Conservation (phyloP, 2,888 invertebrate species). For the Callinectes sapidus region DNA sequence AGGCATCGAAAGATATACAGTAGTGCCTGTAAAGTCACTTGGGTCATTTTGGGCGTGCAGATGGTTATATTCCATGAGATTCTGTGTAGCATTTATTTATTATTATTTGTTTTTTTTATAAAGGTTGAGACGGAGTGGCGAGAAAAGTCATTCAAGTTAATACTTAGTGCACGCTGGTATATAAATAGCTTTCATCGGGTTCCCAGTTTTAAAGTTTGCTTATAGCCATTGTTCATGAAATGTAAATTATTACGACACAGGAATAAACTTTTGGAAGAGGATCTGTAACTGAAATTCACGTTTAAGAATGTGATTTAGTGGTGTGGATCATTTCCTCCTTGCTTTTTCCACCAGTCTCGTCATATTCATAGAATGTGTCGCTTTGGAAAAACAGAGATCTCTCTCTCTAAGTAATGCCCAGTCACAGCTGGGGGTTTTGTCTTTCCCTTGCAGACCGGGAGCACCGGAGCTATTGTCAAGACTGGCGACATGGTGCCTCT, state of each 20-base stretch:
- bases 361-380: background rate
- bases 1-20: background rate
- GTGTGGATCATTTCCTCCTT: background rate
- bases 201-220: background rate
- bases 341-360: background rate
- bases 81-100: background rate
- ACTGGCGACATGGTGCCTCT: slow-evolving; percentile 20
- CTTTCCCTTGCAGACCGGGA: slow-evolving; percentile 40
- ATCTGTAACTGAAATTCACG: background rate
- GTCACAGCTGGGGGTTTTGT: background rate
- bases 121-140: background rate
- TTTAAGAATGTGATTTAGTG: background rate
- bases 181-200: background rate
- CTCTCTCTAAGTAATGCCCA: background rate
- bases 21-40: background rate
- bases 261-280: background rate
- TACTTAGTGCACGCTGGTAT: background rate
- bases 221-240: background rate
- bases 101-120: no score
- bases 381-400: background rate
- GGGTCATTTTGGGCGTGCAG: background rate
- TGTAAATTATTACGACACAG: background rate
- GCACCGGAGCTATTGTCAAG: background rate
- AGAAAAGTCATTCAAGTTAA: background rate
- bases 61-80: background rate